Conservation (phyloP, 2,797 vertebrate genomes). For the Eremophila alpestris region DNA sequence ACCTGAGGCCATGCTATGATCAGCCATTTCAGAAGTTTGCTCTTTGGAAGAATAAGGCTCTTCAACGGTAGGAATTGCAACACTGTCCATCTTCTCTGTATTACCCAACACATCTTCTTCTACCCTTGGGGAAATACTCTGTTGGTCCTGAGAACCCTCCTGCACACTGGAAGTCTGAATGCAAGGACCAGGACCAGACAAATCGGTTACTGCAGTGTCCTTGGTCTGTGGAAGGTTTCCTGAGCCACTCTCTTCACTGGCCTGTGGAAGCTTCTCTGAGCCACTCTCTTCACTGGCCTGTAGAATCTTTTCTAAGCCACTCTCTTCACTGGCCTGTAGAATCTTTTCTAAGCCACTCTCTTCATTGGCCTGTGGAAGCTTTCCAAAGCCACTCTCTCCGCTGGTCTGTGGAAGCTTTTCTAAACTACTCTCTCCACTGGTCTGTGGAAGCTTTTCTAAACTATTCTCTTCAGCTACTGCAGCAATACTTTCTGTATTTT, state of each 20-base stretch:
- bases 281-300: not conserved
- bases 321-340: rapidly evolving
- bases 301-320: not conserved
- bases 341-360: not conserved
- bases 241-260: not conserved
- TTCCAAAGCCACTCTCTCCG: not conserved
- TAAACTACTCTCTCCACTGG: not conserved
- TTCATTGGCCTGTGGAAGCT: too few relatives aligned
- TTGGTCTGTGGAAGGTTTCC: not conserved
- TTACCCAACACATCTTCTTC: not conserved
- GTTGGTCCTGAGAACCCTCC: not conserved
- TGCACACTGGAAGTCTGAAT: not conserved
- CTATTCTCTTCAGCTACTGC: not conserved
- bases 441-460: not conserved
- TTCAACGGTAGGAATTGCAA: not conserved
- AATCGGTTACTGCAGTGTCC: not conserved
- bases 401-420: not conserved
- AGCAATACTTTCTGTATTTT: not conserved
- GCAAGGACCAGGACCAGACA: not conserved
- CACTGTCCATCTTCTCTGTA: not conserved
- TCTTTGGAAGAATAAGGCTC: not conserved
- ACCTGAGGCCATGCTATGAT: not conserved
- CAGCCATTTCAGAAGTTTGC: not conserved
- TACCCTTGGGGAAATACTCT: not conserved
- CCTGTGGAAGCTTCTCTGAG: not conserved